phyloP scores from a whole-genome alignment of 64 coral and sea anemone species.

The Montipora capricornis region DNA sequence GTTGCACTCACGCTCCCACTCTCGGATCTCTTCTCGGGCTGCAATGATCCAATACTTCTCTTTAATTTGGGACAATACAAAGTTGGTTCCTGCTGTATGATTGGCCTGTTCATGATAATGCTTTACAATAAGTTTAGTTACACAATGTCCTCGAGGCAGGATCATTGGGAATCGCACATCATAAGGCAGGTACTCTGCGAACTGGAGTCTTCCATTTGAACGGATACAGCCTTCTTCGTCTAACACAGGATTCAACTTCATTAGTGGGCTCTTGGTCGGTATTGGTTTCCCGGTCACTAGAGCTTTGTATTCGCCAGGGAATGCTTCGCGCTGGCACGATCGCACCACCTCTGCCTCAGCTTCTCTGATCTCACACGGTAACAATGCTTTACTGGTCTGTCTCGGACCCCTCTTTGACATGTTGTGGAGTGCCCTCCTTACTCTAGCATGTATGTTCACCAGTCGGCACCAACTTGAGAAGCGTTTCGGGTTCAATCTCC shows the following conservation, averaged over 20 bases:
- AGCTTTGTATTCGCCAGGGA: no score
- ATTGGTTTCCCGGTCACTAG: no score
- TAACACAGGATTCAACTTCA: not conserved
- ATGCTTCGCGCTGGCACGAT: no score
- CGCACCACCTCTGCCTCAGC: slow-evolving; percentile 48
- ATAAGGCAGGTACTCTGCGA: slow-evolving; percentile 25
- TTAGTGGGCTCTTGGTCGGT: no score
- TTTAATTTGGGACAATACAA: no score
- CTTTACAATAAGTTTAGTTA: slow-evolving; percentile 28
- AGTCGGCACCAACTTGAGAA: slow-evolving; percentile 62
- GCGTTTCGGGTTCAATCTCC: slow-evolving; percentile 42
- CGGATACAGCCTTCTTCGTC: slow-evolving; percentile 68
- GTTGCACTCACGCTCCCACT: slow-evolving; percentile 65
- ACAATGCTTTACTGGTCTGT: slow-evolving; percentile 31
- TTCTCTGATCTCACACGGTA: slow-evolving; percentile 26
- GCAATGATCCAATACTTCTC: slow-evolving; percentile 6
- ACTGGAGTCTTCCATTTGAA: slow-evolving; percentile 35
- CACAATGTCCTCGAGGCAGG: slow-evolving; percentile 1
- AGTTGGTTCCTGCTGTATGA: no score
- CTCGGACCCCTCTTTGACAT: not conserved
- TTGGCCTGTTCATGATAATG: slow-evolving; percentile 31
- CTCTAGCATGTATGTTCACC: slow-evolving; percentile 1
- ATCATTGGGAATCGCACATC: slow-evolving; percentile 1
- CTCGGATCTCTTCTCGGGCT: slow-evolving; percentile 31
- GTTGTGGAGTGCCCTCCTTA: slow-evolving; percentile 4